Evolutionary conservation across 1,140 invertebrate species (phyloP).

Genomic region (Hylaeus anthracinus): DNA sequence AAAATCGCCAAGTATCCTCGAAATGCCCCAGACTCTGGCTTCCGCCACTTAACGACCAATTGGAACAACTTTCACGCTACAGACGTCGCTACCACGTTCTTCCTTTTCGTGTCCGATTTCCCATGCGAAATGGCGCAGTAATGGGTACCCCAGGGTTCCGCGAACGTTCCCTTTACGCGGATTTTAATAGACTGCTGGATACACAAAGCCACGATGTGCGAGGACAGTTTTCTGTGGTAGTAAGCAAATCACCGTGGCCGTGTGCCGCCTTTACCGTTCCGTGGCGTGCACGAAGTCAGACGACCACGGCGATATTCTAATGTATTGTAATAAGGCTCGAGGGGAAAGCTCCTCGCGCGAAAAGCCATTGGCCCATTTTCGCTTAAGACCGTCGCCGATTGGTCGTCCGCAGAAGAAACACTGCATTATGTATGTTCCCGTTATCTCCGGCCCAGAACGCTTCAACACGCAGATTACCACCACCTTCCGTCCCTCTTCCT

Average conservation of each 20-base stretch:
- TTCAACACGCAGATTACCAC: slow-evolving; percentile 70
- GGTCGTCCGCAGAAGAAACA: slow-evolving; percentile 67
- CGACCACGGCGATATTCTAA: slow-evolving; percentile 61
- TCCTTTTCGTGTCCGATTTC: too few relatives aligned
- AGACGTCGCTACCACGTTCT: too few relatives aligned
- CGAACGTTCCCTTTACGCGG: too few relatives aligned
- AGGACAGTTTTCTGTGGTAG: slow-evolving; percentile 2
- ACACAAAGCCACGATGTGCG: slow-evolving; percentile 11
- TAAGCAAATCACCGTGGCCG: slow-evolving; percentile 23
- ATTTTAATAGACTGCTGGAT: neutral
- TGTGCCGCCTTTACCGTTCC: neutral
- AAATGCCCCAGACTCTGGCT: too few relatives aligned
- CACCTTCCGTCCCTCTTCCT: slow-evolving; percentile 48
- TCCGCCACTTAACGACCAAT: too few relatives aligned
- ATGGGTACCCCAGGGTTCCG: too few relatives aligned
- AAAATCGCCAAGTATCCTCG: too few relatives aligned
- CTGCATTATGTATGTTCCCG: slow-evolving; percentile 73
- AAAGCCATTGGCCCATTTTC: slow-evolving; percentile 67
- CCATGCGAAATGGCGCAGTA: too few relatives aligned
- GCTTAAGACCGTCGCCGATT: slow-evolving; percentile 63
- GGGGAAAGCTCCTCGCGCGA: slow-evolving; percentile 51
- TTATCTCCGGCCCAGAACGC: slow-evolving; percentile 64
- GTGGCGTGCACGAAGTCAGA: slow-evolving; percentile 15
- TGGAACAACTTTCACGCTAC: too few relatives aligned
- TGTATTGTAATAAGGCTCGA: slow-evolving; percentile 66